phyloP scores from a whole-genome alignment of 2,113 vertebrate species.

The Rhabdomys dilectus region DNA sequence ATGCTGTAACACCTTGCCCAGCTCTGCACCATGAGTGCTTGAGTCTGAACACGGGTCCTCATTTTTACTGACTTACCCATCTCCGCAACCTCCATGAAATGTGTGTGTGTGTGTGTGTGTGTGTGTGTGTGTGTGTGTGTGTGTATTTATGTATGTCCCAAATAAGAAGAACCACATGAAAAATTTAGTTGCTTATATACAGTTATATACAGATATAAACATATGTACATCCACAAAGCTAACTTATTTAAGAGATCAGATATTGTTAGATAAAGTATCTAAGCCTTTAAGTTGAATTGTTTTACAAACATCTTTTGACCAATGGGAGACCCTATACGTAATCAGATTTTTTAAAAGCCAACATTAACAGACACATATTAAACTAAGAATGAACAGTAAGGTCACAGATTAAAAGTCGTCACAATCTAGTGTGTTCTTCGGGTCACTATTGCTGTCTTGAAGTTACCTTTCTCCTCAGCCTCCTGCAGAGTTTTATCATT shows the following conservation, averaged over 20 bases:
- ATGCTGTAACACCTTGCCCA: no score
- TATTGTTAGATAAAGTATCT: not conserved
- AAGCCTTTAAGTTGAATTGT: constrained; percentile 29
- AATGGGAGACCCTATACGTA: not conserved
- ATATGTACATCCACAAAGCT: not conserved
- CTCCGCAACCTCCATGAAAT: not conserved
- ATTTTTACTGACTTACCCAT: not conserved
- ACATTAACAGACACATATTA: not conserved
- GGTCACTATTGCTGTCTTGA: not conserved
- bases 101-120: not conserved
- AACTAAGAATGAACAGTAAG: not conserved
- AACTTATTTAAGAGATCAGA: constrained; percentile 17
- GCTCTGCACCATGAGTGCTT: not conserved
- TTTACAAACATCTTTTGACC: constrained; percentile 36
- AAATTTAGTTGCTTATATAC: not conserved
- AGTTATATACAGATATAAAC: not conserved
- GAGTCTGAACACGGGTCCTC: not conserved
- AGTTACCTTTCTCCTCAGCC: accelerated
- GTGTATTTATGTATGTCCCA: no score
- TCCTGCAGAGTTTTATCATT: not conserved
- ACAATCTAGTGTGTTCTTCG: not conserved
- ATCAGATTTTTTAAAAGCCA: not conserved
- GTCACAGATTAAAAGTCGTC: not conserved
- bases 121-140: no score
- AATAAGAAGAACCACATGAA: not conserved